Base-by-base conservation (phyloP, 2,888 invertebrate genomes). In the Drosophila infuscata region DNA sequence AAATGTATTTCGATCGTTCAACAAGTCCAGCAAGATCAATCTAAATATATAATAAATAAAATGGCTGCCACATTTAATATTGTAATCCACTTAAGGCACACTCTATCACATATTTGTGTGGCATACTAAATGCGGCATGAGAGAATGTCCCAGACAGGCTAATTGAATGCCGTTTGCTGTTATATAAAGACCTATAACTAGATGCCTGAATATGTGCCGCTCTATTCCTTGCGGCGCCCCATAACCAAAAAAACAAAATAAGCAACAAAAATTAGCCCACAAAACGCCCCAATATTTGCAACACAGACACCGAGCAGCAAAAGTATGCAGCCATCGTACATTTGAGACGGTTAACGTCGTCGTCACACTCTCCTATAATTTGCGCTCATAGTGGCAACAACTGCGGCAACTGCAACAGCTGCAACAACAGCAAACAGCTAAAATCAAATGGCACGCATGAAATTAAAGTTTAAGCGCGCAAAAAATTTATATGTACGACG, bases 401-500 rank as follows among this genome's bases (percentile, higher is more conserved):
- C 43, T 43, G 25, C 25, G 17, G 43, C 46, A 46, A 46, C 46
- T 46, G 32, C 61, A 48, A 43, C 49, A 66, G 46, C 46, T 46
- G 46, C 66, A 57, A 43, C 62, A 66, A 56, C 54, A 59, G 59
- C 60, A 46, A 32, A 58, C 49, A 63, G 62, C 81, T 58, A 74
- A 89, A 89, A 89, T 89, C 89, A 88, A 89, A 89, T 89, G 77
- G 88, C 83, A 87, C 90, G 90, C 87, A 87, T 87, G 86, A 87
- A 89, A 87, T 87, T 89, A 89, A 85, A 88, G 82, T 89, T 85
- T 81, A 72, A 58, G 88, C 83, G 70, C 88, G 72, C 85, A 85
- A 89, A 82, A 79, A 82, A 88, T 87, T 88, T 85, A 79, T 89
- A 88, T 86, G 90, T 86, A 78, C 73, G 90, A 88, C 86, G 79